Percentiles rank a stretch among this genome's conserved stretches.
phyloP scores from a whole-genome alignment of 2,888 invertebrate genomes.

The Rutpela maculata region DNA sequence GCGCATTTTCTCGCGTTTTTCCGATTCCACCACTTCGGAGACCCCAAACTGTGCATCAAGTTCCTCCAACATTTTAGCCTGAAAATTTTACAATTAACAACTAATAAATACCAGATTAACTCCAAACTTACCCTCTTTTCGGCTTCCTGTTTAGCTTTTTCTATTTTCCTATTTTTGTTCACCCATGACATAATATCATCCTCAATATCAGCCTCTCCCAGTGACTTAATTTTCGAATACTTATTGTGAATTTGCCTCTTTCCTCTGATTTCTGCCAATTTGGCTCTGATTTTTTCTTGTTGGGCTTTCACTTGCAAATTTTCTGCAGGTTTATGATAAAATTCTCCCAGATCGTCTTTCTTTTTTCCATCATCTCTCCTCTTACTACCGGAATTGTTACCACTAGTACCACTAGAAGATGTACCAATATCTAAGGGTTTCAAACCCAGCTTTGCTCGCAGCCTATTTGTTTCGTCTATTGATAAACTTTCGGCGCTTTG shows the following conservation, averaged over 20 bases:
- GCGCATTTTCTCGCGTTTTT: slow-evolving; percentile 78
- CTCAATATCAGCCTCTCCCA: slow-evolving; percentile 86
- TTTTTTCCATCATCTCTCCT: slow-evolving; percentile 74
- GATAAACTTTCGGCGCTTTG: slow-evolving; percentile 80
- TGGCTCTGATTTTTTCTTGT: slow-evolving; percentile 88
- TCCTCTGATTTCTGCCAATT: slow-evolving; percentile 85
- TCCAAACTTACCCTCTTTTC: slow-evolving; percentile 81
- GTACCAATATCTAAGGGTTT: slow-evolving; percentile 88
- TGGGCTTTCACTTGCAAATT: slow-evolving; percentile 84
- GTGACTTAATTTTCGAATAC: slow-evolving; percentile 76
- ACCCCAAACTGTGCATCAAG: slow-evolving; percentile 97
- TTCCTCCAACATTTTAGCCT: slow-evolving; percentile 96
- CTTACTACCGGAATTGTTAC: slow-evolving; percentile 68
- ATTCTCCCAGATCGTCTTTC: slow-evolving; percentile 83
- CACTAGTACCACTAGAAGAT: slow-evolving; percentile 58
- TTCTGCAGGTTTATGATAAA: slow-evolving; percentile 90
- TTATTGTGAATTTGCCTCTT: slow-evolving; percentile 86
- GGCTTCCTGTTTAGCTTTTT: slow-evolving; percentile 89
- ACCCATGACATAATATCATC: slow-evolving; percentile 91
- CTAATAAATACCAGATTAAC: slow-evolving; percentile 18
- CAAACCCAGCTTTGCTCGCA: slow-evolving; percentile 94
- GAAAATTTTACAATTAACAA: slow-evolving; percentile 48
- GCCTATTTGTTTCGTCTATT: slow-evolving; percentile 89
- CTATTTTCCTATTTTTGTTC: slow-evolving; percentile 83
- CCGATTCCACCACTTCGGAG: slow-evolving; percentile 88